Evolutionary conservation across 2,797 vertebrate genomes (phyloP).

Genomic region (Melanotaenia maccullochi): DNA sequence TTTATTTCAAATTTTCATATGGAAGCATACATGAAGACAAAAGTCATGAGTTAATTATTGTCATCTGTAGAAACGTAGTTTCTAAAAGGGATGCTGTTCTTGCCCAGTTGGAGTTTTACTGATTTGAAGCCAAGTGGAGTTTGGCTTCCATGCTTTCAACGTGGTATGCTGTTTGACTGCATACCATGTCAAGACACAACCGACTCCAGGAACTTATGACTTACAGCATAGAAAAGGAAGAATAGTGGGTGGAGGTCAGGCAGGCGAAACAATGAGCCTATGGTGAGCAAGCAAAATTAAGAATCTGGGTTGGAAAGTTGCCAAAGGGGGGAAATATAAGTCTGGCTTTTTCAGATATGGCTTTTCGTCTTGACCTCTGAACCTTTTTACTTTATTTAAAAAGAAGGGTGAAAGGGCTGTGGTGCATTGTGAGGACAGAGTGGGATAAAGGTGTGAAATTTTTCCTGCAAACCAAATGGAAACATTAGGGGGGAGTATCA

Average conservation of each 20-base stretch:
- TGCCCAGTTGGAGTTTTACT: slow-evolving; percentile 19
- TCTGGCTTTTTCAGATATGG: not conserved
- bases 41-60: not conserved
- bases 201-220: slow-evolving; percentile 32
- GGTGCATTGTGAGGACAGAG: not conserved
- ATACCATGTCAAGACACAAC: slow-evolving; percentile 21
- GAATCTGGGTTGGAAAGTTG: slow-evolving; percentile 23
- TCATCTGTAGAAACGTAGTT: slow-evolving; percentile 26
- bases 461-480: slow-evolving; percentile 38
- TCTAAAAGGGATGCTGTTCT: slow-evolving; percentile 16
- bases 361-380: slow-evolving; percentile 4
- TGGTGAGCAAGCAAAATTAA: slow-evolving; percentile 28
- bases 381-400: not conserved
- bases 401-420: slow-evolving; percentile 9
- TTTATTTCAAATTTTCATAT: too few species aligned
- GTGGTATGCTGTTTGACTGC: slow-evolving; percentile 21
- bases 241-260: slow-evolving; percentile 35
- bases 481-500: slow-evolving; percentile 57
- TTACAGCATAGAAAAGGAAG: slow-evolving; percentile 20
- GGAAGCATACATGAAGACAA: not conserved
- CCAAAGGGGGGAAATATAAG: slow-evolving; percentile 18
- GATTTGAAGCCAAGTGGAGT: slow-evolving; percentile 13
- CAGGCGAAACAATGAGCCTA: slow-evolving; percentile 35
- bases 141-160: slow-evolving; percentile 16
- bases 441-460: slow-evolving; percentile 33